A percentile compares a stretch with the other conserved stretches of the same genome.
phyloP scores from a whole-genome alignment of 2,113 vertebrate genomes.

The Petrocephalus microphthalmus region DNA sequence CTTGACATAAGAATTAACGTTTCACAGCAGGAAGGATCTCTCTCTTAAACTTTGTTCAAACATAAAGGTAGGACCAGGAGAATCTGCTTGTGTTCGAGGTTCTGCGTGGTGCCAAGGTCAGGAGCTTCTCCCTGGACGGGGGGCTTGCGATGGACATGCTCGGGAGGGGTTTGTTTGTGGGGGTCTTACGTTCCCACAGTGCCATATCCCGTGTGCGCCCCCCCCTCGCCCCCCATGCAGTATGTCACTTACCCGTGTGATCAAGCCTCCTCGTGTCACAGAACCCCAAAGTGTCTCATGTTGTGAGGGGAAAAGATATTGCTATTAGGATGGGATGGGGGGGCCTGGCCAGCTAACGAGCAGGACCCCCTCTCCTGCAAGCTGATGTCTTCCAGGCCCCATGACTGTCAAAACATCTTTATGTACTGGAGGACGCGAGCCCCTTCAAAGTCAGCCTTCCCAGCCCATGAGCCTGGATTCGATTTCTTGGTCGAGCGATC shows the following conservation, averaged over 20 bases:
- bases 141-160: background rate
- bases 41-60: background rate
- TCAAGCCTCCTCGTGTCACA: constrained; percentile 1
- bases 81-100: background rate
- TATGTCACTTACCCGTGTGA: constrained; percentile 6
- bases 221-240: background rate
- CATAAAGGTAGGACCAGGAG: background rate
- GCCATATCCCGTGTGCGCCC: background rate
- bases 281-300: constrained; percentile 1
- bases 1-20: background rate
- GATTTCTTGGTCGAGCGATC: constrained; percentile 53
- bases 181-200: background rate
- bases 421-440: constrained; percentile 56
- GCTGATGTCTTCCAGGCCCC: constrained; percentile 31
- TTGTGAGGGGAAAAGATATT: background rate
- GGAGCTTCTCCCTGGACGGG: background rate
- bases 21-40: background rate
- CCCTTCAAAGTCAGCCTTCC: constrained; percentile 67
- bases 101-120: background rate
- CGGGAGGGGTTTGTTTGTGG: background rate
- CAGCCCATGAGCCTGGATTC: constrained; percentile 45
- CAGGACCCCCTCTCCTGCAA: constrained; percentile 1
- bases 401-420: constrained; percentile 39
- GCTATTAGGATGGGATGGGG: background rate
- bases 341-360: constrained; percentile 13